Conservation (phyloP, 2,797 vertebrate genomes). For the Limosa lapponica region DNA sequence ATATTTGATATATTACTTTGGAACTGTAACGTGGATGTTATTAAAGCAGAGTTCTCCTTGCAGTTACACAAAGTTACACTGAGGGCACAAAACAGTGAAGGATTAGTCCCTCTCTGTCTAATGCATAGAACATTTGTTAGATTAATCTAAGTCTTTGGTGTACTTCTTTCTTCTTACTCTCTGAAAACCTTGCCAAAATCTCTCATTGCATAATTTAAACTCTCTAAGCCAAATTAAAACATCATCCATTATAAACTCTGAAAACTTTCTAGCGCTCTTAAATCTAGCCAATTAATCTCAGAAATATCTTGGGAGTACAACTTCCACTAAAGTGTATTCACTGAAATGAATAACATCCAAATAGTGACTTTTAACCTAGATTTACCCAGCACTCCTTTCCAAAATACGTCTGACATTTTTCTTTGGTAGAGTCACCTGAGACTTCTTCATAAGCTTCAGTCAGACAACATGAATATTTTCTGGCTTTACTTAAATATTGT, state of each 20-base stretch:
- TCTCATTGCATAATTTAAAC: constrained; percentile 21
- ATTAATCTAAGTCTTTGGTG: background rate
- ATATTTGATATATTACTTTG: background rate
- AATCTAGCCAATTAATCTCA: constrained; percentile 24
- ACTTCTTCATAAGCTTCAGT: background rate
- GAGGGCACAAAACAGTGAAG: background rate
- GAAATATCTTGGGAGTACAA: constrained; percentile 8
- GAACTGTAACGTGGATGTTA: background rate
- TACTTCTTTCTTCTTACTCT: background rate
- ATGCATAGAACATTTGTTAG: background rate
- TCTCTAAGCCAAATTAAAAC: constrained; percentile 32
- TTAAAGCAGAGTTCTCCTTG: background rate
- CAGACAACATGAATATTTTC: background rate
- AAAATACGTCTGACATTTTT: background rate
- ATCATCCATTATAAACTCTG: background rate
- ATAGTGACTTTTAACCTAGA: background rate
- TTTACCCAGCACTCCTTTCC: background rate
- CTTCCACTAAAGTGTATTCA: background rate
- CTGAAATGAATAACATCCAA: background rate
- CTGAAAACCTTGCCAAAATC: constrained; percentile 25
- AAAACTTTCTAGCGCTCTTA: constrained; percentile 12
- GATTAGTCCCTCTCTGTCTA: background rate
- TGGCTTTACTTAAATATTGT: background rate
- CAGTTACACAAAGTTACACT: background rate
- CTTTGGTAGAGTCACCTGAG: background rate